Conservation (phyloP, 2,113 vertebrate genomes). For the Furnarius figulus region DNA sequence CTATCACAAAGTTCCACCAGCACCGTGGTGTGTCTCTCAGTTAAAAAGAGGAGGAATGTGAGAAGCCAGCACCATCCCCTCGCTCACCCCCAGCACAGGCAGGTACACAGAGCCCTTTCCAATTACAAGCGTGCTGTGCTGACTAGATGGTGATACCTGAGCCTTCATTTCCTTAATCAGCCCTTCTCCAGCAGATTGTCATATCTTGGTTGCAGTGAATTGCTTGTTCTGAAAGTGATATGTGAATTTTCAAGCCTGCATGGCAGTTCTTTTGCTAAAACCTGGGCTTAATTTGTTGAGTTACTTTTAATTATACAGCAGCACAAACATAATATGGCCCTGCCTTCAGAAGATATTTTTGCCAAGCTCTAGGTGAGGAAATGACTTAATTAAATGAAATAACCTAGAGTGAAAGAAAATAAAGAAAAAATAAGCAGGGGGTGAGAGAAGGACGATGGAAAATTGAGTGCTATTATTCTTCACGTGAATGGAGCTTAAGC, state of each 20-base stretch:
- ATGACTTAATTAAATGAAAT: neutral
- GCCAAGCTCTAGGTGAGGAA: neutral
- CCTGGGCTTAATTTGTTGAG: neutral
- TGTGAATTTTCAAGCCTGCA: neutral
- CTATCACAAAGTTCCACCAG: slow-evolving; percentile 42
- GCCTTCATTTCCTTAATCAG: neutral
- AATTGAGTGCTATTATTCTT: neutral
- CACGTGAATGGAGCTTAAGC: neutral
- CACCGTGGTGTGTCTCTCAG: neutral
- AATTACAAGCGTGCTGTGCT: neutral
- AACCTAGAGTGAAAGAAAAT: neutral
- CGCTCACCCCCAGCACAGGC: neutral
- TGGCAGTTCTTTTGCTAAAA: neutral
- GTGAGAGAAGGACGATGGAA: neutral
- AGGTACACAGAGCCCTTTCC: neutral
- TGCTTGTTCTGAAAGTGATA: neutral
- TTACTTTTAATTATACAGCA: slow-evolving; percentile 29
- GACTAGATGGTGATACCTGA: neutral
- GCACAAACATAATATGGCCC: neutral
- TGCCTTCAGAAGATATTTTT: slow-evolving; percentile 13
- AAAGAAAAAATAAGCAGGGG: too few relatives aligned
- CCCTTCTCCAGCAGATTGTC: neutral
- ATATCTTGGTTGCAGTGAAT: neutral
- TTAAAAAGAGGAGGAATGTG: neutral
- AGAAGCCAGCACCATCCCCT: slow-evolving; percentile 27